Base-by-base conservation (phyloP, 1,140 invertebrate species). In the Drosophila azteca region DNA sequence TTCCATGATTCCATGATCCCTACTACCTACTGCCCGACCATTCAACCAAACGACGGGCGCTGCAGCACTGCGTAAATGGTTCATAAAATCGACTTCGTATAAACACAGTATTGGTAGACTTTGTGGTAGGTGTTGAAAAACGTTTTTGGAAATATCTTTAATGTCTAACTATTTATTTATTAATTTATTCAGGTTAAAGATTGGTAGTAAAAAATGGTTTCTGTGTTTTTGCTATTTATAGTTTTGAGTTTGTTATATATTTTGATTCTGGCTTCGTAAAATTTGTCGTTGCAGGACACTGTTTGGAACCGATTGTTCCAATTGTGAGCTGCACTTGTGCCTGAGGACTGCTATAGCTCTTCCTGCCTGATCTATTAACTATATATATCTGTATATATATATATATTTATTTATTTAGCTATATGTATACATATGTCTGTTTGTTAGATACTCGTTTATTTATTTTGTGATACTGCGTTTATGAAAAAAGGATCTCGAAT, bases 381-480 rank as follows among this genome's bases (percentile, higher is more conserved):
- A 67, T 57, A 62, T 73, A 72, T 52, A 57, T 55, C 29, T 60
- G 39, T 61, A 11, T 52, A 52, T 55, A 41, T 55, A 44, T 61
- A 11, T 59, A 62, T 68, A 17, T 61, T 57, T 71, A 70, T 67
- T 66, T 83, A 79, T 52, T 53, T 68, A 73, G 58, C 67, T 55
- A 49, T 60, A 46, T 59, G 24, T 31, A n/a, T 62, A 50, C 24
- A n/a, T 62, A 50, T 57, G 31, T 51, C 29, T 49, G 45, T 53
- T 54, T 45, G 35, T 74, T 58, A 62, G 51, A 62, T 79, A 77
- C 54, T 62, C 68, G 60, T 72, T 65, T 76, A 65, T 39, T 13
- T 39, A 4, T 53, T 85, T 85, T 87, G 82, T 85, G 82, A 85
- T 85, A 87, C 78, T 87, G 78, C 45, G n/a, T 76, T 62, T 53